Percentiles rank a stretch among this genome's conserved stretches.
These are phyloP conservation scores for Thumatha senex DNA, from an alignment of 2,888 invertebrate species.

Conservation along the genomic window DNA sequence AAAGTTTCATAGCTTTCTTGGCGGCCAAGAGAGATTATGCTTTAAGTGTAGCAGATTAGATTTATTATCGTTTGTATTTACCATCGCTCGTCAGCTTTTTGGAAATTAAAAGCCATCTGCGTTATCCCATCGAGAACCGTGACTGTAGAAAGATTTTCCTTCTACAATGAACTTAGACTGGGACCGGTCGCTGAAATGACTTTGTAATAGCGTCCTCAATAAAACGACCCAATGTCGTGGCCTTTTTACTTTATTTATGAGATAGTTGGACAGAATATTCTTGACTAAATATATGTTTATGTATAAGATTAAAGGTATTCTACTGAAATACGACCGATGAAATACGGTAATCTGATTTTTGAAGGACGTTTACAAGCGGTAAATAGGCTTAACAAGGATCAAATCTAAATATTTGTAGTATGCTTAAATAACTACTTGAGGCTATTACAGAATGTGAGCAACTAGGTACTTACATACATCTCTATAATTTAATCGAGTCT, in stretches of 20 bases:
- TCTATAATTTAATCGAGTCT: constrained; percentile 55
- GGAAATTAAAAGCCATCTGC: constrained; percentile 54
- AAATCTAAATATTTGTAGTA: constrained; percentile 6
- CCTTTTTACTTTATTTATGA: constrained; percentile 70
- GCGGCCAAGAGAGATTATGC: constrained; percentile 66
- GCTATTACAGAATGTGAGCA: no score
- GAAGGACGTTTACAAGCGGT: constrained; percentile 18
- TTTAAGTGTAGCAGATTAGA: constrained; percentile 63
- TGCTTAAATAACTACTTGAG: constrained; percentile 14
- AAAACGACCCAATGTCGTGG: constrained; percentile 72
- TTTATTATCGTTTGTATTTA: constrained; percentile 64
- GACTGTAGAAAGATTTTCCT: constrained; percentile 83
- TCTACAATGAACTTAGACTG: constrained; percentile 80
- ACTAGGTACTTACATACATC: constrained; percentile 32
- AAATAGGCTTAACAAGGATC: background rate
- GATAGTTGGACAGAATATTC: constrained; percentile 48
- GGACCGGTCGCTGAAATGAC: constrained; percentile 75
- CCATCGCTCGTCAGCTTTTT: constrained; percentile 57
- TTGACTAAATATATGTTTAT: constrained; percentile 46
- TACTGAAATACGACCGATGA: constrained; percentile 22
- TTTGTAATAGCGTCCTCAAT: constrained; percentile 79
- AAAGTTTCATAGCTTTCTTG: constrained; percentile 83
- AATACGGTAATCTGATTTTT: constrained; percentile 15
- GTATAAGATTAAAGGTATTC: constrained; percentile 24
- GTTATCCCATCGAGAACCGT: constrained; percentile 84